A percentile compares a stretch with the other conserved stretches of the same genome.
Evolutionary conservation across 2,888 invertebrate species (phyloP).

Genomic region (Hoplodrina ambigua): DNA sequence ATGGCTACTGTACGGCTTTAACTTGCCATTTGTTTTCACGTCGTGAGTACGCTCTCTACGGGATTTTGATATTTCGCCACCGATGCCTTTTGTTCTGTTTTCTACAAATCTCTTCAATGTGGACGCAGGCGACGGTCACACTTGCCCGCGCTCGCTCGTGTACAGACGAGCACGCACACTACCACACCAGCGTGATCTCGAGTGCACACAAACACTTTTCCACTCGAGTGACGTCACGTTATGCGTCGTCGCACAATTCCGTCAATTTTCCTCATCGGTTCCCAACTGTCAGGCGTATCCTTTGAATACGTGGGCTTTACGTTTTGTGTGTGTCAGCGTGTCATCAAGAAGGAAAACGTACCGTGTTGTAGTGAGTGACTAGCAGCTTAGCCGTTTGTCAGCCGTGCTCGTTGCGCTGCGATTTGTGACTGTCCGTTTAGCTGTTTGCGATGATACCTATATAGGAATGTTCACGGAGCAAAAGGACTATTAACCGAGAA

Average conservation of each 20-base stretch:
- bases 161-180: too few relatives aligned
- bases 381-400: too few relatives aligned
- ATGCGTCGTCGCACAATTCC: conserved; percentile 40
- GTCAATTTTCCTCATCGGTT: conserved; percentile 30
- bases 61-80: not conserved
- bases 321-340: conserved; percentile 19
- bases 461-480: too few relatives aligned
- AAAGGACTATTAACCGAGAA: not conserved
- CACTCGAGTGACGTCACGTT: conserved; percentile 16
- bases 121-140: too few relatives aligned
- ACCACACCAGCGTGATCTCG: not conserved
- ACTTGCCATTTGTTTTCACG: not conserved
- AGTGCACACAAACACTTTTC: conserved; percentile 2
- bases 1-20: not conserved
- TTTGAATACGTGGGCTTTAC: conserved; percentile 9
- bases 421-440: too few relatives aligned
- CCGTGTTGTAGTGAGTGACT: too few relatives aligned
- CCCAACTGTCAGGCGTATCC: conserved; percentile 17
- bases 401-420: too few relatives aligned
- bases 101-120: too few relatives aligned
- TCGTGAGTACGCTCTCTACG: not conserved
- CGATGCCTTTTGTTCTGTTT: too few relatives aligned
- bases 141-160: too few relatives aligned
- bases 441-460: too few relatives aligned
- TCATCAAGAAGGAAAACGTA: not conserved